Conservation (phyloP, 1,140 invertebrate genomes). For the Polypedilum vanderplanki region DNA sequence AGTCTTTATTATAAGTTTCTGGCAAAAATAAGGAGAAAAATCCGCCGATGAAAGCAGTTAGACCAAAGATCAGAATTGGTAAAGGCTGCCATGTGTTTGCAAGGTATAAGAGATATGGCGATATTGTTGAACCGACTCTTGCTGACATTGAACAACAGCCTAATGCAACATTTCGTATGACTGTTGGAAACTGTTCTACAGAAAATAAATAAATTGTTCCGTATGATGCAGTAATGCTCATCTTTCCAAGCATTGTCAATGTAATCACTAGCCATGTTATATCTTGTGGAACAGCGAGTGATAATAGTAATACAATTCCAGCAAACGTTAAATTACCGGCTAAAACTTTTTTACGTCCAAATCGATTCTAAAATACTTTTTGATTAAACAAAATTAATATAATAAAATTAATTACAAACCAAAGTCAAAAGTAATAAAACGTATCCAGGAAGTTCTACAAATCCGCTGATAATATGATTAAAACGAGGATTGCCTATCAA, state of each 20-base stretch:
- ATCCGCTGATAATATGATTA: constrained; percentile 67
- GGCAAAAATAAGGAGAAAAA: constrained; percentile 61
- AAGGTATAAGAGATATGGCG: constrained; percentile 62
- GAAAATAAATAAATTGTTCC: constrained; percentile 74
- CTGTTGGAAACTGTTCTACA: constrained; percentile 76
- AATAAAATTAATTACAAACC: too few species aligned
- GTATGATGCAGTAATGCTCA: constrained; percentile 74
- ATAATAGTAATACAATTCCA: constrained; percentile 54
- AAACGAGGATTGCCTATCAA: constrained; percentile 65
- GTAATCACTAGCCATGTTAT: constrained; percentile 54
- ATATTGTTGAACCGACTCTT: constrained; percentile 66
- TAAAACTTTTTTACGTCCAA: constrained; percentile 62
- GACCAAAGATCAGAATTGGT: constrained; percentile 66
- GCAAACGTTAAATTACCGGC: constrained; percentile 63
- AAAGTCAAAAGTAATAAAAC: constrained; percentile 61
- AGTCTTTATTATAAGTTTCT: constrained; percentile 65
- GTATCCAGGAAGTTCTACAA: constrained; percentile 73
- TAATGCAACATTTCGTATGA: constrained; percentile 69
- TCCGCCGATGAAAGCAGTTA: constrained; percentile 56
- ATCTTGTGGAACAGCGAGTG: constrained; percentile 52
- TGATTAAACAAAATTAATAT: too few species aligned
- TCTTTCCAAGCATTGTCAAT: constrained; percentile 72
- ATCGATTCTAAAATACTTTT: constrained; percentile 46
- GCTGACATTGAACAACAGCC: constrained; percentile 71
- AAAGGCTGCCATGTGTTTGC: constrained; percentile 57